Base-by-base conservation (phyloP, 2,797 vertebrate species). In the Ibycter americanus region DNA sequence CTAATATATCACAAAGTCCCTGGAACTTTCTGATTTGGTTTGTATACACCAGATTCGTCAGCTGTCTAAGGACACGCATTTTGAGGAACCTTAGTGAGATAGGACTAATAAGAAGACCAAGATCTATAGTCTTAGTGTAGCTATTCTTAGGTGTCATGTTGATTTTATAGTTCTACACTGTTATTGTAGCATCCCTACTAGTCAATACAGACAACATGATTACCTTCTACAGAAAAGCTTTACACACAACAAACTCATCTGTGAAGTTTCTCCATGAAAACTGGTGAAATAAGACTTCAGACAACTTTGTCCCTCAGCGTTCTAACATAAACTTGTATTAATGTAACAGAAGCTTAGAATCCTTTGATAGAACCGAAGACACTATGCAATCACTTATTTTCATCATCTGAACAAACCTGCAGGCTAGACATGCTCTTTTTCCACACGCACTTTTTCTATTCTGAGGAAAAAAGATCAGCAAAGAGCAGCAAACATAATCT, bases 111-210 rank as follows among this genome's bases (percentile, higher is more conserved):
- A 63, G 34, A 83, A 49, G 31, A 58, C 7, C 20, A 51, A 78
- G 32, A 62, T 14, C 21, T 31, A 6, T 11, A 34, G 7, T 3
- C 0, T 34, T 67, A 55, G 1, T 52, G 26, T n/a, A 15, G 1
- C 4, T 36, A 29, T 25, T 55, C 86, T 65, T 47, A 63, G 31
- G 49, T 9, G 14, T 31, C 3, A 23, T 34, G 44, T 61, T 38
- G 42, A 71, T 89, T 68, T 67, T 20, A 14, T 26, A 27, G 11
- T 42, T 6, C 25, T 82, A 7, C 62, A 32, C 15, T 77, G 26
- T 40, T 89, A 12, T 72, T 59, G 36, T 26, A 81, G 4, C 16
- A 52, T 31, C n/a, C 26, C 8, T 58, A 31, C 21, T 11, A 11
- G 11, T 22, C 56, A 89, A 47, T 90, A 22, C 13, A 62, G n/a